A percentile compares a stretch with the other conserved stretches of the same genome.
Conservation (phyloP, 2,888 invertebrate genomes). For the Erynnis tages region DNA sequence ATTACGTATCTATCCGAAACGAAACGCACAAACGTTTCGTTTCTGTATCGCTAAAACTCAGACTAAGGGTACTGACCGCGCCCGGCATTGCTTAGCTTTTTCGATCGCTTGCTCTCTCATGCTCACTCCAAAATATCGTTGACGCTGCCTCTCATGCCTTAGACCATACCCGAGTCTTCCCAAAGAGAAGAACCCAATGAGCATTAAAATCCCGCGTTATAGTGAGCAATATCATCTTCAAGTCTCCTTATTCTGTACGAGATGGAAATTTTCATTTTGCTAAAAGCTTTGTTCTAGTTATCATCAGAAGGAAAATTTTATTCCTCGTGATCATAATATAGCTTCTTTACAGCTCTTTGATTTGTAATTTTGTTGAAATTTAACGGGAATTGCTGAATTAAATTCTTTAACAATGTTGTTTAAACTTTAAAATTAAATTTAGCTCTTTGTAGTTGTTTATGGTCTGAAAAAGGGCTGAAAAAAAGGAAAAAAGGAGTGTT, state of each 20-base stretch:
- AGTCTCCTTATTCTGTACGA: slow-evolving; percentile 12
- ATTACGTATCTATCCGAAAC: too few species aligned
- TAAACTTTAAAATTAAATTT: too few species aligned
- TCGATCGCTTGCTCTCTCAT: too few species aligned
- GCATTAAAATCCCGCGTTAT: slow-evolving; percentile 30
- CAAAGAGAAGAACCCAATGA: slow-evolving; percentile 26
- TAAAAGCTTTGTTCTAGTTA: slow-evolving; percentile 21
- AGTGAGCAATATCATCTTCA: slow-evolving; percentile 25
- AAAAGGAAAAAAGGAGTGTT: too few species aligned
- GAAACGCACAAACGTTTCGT: too few species aligned
- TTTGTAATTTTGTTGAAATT: slow-evolving; percentile 9
- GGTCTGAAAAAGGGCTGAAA: too few species aligned
- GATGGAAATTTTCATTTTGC: slow-evolving; percentile 20
- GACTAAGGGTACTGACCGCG: too few species aligned
- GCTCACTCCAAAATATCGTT: too few species aligned
- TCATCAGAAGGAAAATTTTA: slow-evolving; percentile 7
- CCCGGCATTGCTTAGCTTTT: too few species aligned
- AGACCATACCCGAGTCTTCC: slow-evolving; percentile 1
- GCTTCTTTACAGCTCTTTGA: slow-evolving; percentile 3
- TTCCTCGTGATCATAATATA: slow-evolving; percentile 12
- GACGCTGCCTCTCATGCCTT: neutral
- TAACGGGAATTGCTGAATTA: neutral
- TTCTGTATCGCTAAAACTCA: too few species aligned
- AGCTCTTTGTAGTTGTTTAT: too few species aligned
- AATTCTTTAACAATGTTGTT: too few species aligned